Evolutionary conservation across 2,888 invertebrate genomes (phyloP), one percentile per base, ranked within the genome.

Genomic region (Megastigmus dorsalis): DNA sequence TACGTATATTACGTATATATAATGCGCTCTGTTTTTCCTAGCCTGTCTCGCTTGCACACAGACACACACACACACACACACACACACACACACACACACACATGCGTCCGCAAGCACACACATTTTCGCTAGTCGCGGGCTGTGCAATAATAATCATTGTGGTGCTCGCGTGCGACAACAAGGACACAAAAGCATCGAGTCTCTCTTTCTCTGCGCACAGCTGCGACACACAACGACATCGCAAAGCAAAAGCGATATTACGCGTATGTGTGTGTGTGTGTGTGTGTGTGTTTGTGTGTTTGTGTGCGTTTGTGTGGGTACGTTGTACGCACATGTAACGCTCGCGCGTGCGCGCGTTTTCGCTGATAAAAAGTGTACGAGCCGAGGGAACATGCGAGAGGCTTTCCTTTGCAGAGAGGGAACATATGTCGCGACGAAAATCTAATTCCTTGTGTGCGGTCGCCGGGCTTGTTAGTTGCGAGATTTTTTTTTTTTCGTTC

Each of bases 71-170:
- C 15, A 5, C 10, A n/a, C 3, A 10, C 20, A 38, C 20, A 33
- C 33, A 4, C 28, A 30, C 33, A 33, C 20, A 23, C n/a, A 6
- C 33, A 36, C 15, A 26, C 28, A 15, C 13, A n/a, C 20, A 41
- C 57, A 18, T 26, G 57, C 15, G 5, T 18, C 6, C 3, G 18
- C 20, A 38, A 38, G 45, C 33, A 4, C 28, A 30, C 33, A 33
- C 20, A 23, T 33, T 30, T 20, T 15, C 20, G 59, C 20, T 10
- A 26, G 15, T 33, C 15, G 20, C 48, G 9, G 30, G 52, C 36
- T n/a, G 65, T 18, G 33, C 36, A 50, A 50, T 65, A 54, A 66
- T 66, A 66, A 66, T 66, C 26, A 62, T 36, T 23, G 33, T 43
- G 23, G 55, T 50, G 9, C n/a, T 26, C n/a, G 28, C 28, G 48